These are phyloP conservation scores for Bombus terrestris DNA, from an alignment of 1,140 invertebrate species.

Conservation along the genomic window DNA sequence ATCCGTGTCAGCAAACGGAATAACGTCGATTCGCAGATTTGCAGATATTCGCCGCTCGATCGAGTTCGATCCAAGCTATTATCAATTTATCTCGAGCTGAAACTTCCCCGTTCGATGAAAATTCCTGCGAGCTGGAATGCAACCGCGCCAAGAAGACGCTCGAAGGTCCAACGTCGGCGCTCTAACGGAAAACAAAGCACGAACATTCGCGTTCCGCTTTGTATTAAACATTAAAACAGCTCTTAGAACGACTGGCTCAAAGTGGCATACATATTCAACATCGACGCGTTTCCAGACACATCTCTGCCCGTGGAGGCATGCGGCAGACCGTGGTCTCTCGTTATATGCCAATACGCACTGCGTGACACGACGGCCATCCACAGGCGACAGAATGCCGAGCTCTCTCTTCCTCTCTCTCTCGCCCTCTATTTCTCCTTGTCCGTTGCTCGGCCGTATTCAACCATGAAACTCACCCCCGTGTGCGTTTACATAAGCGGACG, in stretches of 20 bases:
- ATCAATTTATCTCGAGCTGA: not conserved
- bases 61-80: not conserved
- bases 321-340: not conserved
- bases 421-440: not conserved
- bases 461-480: slow-evolving; percentile 55
- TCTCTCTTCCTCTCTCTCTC: not conserved
- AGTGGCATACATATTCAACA: slow-evolving; percentile 18
- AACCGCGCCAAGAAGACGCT: not conserved
- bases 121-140: not conserved
- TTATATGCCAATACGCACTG: slow-evolving; percentile 26
- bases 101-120: not conserved
- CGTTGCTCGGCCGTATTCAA: slow-evolving; percentile 31
- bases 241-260: not conserved
- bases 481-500: slow-evolving; percentile 31
- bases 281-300: slow-evolving; percentile 8
- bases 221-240: slow-evolving; percentile 31
- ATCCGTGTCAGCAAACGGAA: not conserved
- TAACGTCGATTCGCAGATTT: not conserved
- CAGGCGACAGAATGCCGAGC: slow-evolving; percentile 44
- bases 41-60: too few relatives aligned
- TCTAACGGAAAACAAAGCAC: slow-evolving; percentile 12
- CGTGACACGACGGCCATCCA: slow-evolving; percentile 31
- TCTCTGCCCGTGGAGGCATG: not conserved
- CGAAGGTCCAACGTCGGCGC: not conserved
- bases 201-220: not conserved